phyloP scores from a whole-genome alignment of 1,140 invertebrate genomes.

The Hetaerina americana region DNA sequence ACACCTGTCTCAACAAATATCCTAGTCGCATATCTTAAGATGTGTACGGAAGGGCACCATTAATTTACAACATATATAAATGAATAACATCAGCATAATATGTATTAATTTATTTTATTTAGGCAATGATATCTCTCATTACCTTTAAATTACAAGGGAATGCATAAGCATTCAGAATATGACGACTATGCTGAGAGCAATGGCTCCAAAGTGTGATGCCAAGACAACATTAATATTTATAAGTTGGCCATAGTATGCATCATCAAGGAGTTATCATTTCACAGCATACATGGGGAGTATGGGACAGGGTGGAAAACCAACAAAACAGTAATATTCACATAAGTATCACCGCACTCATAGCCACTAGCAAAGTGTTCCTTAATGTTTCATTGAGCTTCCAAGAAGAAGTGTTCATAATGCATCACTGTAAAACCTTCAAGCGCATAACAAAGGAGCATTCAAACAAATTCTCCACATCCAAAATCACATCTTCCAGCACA shows the following conservation, averaged over 20 bases:
- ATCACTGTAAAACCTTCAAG: background rate
- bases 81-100: background rate
- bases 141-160: constrained; percentile 1
- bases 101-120: background rate
- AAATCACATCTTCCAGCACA: background rate
- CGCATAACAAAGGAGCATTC: background rate
- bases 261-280: background rate
- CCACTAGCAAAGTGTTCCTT: background rate
- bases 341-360: background rate
- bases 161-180: constrained; percentile 3
- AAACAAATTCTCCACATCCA: background rate
- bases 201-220: background rate
- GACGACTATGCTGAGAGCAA: background rate
- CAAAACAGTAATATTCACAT: background rate
- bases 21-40: too few species aligned
- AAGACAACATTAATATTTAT: background rate
- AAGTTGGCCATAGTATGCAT: background rate
- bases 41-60: too few species aligned
- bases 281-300: background rate
- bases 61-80: too few species aligned
- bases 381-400: constrained; percentile 4
- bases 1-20: too few species aligned
- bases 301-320: background rate
- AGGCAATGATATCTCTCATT: background rate
- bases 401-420: background rate